Conservation (phyloP, 2,888 invertebrate genomes). For the Tiliacea citrago region DNA sequence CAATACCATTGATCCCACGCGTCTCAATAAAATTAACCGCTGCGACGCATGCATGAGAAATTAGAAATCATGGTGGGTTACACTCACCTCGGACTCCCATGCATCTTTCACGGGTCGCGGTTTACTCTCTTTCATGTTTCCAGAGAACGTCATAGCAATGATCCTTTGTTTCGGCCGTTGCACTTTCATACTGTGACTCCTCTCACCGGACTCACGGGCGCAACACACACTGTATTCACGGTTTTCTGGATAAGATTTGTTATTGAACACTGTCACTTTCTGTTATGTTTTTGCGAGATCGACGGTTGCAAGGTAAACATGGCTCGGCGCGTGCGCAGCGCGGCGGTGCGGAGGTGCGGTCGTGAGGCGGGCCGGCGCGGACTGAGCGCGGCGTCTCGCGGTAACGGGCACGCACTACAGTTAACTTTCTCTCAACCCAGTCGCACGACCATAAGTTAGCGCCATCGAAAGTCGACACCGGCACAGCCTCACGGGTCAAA, state of each 20-base stretch:
- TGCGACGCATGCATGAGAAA: conserved; percentile 72
- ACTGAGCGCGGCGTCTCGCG: conserved; percentile 72
- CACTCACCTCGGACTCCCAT: conserved; percentile 89
- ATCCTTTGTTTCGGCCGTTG: conserved; percentile 79
- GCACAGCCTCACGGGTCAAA: conserved; percentile 85
- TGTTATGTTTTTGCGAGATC: conserved; percentile 79
- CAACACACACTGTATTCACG: conserved; percentile 70
- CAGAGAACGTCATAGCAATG: conserved; percentile 85
- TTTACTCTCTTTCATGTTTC: conserved; percentile 88
- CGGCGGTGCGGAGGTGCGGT: conserved; percentile 53
- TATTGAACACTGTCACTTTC: conserved; percentile 85
- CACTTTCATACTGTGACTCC: conserved; percentile 80
- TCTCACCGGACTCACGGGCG: conserved; percentile 58
- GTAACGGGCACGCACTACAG: conserved; percentile 89
- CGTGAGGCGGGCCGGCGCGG: conserved; percentile 67
- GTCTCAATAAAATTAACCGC: conserved; percentile 61
- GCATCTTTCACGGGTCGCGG: conserved; percentile 84
- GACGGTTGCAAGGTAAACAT: conserved; percentile 78
- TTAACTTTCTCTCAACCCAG: conserved; percentile 89
- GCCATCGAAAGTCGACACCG: conserved; percentile 87
- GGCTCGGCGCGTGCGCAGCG: conserved; percentile 62
- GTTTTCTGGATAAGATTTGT: conserved; percentile 70
- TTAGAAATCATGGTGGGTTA: conserved; percentile 74
- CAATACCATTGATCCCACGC: conserved; percentile 76
- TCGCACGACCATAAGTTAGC: conserved; percentile 82